Conservation (phyloP, 2,113 vertebrate species). For the Pan paniscus region DNA sequence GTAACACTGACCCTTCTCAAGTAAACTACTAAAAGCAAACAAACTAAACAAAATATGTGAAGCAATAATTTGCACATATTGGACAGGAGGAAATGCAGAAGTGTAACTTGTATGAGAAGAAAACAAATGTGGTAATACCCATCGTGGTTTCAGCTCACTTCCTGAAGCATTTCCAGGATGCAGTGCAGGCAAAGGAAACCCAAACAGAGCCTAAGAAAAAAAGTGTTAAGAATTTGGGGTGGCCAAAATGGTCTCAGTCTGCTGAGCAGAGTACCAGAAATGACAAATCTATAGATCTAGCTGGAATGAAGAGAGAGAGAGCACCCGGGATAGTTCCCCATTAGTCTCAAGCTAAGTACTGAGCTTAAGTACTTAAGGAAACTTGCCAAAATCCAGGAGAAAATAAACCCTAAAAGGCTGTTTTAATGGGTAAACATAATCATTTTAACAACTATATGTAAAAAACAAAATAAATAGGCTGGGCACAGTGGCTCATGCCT, state of each 20-base stretch:
- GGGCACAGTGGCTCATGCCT: too few species aligned
- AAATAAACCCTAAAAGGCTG: background rate
- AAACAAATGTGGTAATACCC: background rate
- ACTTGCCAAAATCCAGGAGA: background rate
- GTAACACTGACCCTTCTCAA: background rate
- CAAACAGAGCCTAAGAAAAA: background rate
- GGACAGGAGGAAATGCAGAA: background rate
- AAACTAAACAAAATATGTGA: background rate
- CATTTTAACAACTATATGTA: background rate
- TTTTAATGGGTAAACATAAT: background rate
- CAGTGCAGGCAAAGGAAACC: background rate
- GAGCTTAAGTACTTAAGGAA: background rate
- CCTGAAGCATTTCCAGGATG: background rate
- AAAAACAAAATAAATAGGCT: background rate
- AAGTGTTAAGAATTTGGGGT: background rate
- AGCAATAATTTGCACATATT: background rate
- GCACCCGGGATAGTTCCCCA: background rate
- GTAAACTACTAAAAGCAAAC: background rate
- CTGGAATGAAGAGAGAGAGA: background rate
- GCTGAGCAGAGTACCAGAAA: background rate
- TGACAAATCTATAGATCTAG: background rate
- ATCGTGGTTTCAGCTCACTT: background rate
- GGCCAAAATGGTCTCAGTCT: background rate
- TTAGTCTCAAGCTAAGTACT: background rate
- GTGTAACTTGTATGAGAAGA: background rate